Percentiles rank a stretch among this genome's conserved stretches.
These are phyloP conservation scores for Aepyceros melampus DNA, from an alignment of 2,113 vertebrate genomes.

Conservation along the genomic window DNA sequence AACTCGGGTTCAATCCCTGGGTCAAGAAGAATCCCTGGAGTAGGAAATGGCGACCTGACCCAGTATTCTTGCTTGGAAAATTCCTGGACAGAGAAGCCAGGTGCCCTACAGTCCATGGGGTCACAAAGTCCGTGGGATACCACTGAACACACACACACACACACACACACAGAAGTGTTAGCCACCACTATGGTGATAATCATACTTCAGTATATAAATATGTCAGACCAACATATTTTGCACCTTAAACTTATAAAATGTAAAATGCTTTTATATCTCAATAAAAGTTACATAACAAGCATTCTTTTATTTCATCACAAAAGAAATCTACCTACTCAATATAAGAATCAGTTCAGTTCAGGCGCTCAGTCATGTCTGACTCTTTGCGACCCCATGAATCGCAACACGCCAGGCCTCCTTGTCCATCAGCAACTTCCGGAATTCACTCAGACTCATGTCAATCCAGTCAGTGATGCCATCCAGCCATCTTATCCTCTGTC, in stretches of 20 bases:
- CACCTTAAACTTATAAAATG: not conserved
- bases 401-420: too few species aligned
- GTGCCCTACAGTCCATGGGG: not conserved
- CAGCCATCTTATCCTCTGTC: too few species aligned
- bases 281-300: not conserved
- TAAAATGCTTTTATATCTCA: not conserved
- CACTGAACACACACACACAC: not conserved
- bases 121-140: not conserved
- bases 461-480: too few species aligned
- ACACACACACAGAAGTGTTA: not conserved
- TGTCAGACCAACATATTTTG: not conserved
- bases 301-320: not conserved
- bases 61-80: not conserved
- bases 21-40: not conserved
- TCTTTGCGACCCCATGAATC: too few species aligned
- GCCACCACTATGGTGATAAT: not conserved
- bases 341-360: not conserved
- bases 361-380: rapidly evolving
- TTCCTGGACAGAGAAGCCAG: not conserved
- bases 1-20: not conserved
- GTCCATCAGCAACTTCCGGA: too few species aligned
- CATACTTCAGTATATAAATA: not conserved
- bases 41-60: not conserved
- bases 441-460: too few species aligned
- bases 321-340: not conserved